Base-by-base conservation (phyloP, 2,797 vertebrate species). In the Sebastes kiyomatsui region DNA sequence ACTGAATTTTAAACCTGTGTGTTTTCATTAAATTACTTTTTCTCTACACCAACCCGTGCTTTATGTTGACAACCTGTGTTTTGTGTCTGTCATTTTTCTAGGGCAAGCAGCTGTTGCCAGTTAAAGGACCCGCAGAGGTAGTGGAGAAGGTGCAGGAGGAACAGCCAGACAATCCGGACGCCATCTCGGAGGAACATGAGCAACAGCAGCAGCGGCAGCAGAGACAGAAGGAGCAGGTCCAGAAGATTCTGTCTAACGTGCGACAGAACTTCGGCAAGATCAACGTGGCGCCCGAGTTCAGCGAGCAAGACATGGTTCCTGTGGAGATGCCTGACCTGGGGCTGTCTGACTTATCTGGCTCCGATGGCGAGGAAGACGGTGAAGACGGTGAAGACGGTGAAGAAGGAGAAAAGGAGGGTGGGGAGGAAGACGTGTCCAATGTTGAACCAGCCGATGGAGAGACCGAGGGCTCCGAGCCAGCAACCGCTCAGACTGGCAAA, bases 261-360 rank as follows among this genome's bases (percentile, higher is more conserved):
- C 95, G 95, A 64, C 99, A 99, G 91, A 98, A 99, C 94, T 99
- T 99, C 0, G 97, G 98, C 80, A 98, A 97, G 89, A 98, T 99
- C 85, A 97, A 95, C 0, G 98, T 99, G 3, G 96, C 95, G 1
- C 97, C 98, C 0, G 96, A 98, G 89, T 99, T 99, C 96, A 97
- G 77, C 0, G 96, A 97, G 38, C 98, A 99, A 73, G 99, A 99
- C 84, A 92, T 99, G 83, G 93, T 97, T 72, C 97, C 98, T 14
- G 95, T 99, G 54, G 97, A 99, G 82, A 90, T 97, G 88, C 95
- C 96, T 3, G 97, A 97, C 66, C 85, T 96, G n/a, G 97, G 96
- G 56, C 81, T 96, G 27, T 93, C 94, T 10, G 95, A 96, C 23
- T 86, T 87, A 23, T 94, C 91, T 1, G 92, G 64, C 69, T 93